Evolutionary conservation across 2,888 invertebrate genomes (phyloP).

Genomic region (Alitta virens): DNA sequence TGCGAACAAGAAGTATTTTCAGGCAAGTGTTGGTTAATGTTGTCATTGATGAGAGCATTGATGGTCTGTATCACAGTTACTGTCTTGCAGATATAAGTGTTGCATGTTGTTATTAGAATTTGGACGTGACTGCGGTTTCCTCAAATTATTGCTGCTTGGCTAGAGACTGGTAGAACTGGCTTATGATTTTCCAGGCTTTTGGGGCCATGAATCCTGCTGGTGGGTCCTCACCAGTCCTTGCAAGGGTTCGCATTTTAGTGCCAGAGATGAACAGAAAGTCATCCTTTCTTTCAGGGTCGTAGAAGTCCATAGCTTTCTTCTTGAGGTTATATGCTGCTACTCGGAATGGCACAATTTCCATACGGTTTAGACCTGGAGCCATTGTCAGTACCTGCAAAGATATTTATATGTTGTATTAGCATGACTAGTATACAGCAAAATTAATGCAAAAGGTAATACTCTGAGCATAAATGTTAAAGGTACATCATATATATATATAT

Average conservation of each 20-base stretch:
- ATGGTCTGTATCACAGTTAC: too few species aligned
- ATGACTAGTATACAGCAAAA: too few species aligned
- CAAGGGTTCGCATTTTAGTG: conserved; percentile 75
- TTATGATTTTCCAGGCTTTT: conserved; percentile 60
- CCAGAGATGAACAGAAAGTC: conserved; percentile 97
- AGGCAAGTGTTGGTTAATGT: too few species aligned
- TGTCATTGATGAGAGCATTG: too few species aligned
- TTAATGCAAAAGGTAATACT: too few species aligned
- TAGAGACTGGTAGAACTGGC: conserved; percentile 29
- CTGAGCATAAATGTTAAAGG: too few species aligned
- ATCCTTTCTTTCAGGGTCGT: conserved; percentile 81
- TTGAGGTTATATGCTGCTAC: conserved; percentile 95
- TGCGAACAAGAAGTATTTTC: too few species aligned
- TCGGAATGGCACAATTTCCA: conserved; percentile 96
- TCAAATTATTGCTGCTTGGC: conserved; percentile 4
- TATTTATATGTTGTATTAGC: too few species aligned
- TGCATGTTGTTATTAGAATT: too few species aligned
- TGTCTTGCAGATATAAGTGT: too few species aligned
- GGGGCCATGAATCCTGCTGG: conserved; percentile 98
- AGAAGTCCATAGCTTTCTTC: conserved; percentile 85
- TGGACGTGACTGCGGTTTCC: too few species aligned
- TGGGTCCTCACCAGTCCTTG: conserved; percentile 80
- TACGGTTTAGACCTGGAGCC: conserved; percentile 86
- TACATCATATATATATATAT: too few species aligned
- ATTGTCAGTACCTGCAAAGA: conserved; percentile 74